Percentiles rank a stretch among this genome's conserved stretches.
These are phyloP conservation scores for Melanotaenia parkinsoni DNA, from an alignment of 2,797 vertebrate species.

Conservation along the genomic window DNA sequence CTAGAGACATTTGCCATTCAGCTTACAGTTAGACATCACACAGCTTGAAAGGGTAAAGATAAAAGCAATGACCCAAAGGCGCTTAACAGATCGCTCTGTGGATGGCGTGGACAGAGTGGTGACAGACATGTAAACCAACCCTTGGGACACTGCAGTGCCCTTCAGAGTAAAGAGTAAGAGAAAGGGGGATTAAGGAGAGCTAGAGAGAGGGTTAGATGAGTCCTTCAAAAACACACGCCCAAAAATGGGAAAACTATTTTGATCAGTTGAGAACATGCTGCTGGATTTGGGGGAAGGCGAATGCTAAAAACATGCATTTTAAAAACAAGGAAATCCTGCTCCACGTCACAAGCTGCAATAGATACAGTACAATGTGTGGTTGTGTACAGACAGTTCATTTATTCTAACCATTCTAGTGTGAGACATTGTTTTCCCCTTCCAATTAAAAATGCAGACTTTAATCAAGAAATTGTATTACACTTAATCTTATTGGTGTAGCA, in stretches of 20 bases:
- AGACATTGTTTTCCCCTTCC: background rate
- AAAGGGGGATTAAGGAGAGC: slow-evolving; percentile 17
- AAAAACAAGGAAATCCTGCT: slow-evolving; percentile 51
- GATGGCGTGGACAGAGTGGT: slow-evolving; percentile 44
- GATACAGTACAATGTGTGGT: slow-evolving; percentile 33
- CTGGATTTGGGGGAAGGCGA: slow-evolving; percentile 39
- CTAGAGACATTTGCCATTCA: slow-evolving; percentile 33
- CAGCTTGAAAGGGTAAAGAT: slow-evolving; percentile 16
- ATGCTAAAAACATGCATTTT: slow-evolving; percentile 46
- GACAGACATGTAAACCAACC: slow-evolving; percentile 67
- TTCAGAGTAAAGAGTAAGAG: slow-evolving; percentile 53
- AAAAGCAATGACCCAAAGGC: slow-evolving; percentile 47
- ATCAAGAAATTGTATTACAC: background rate
- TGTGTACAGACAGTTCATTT: slow-evolving; percentile 22
- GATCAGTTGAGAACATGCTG: slow-evolving; percentile 67
- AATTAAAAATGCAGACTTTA: background rate
- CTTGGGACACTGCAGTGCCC: slow-evolving; percentile 48
- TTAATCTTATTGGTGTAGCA: background rate
- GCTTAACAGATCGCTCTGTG: slow-evolving; percentile 44
- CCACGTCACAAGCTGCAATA: slow-evolving; percentile 31
- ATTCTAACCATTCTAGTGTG: slow-evolving; percentile 28
- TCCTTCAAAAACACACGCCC: slow-evolving; percentile 77
- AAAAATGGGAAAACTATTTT: slow-evolving; percentile 92
- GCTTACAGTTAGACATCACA: slow-evolving; percentile 32
- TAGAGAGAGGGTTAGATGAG: slow-evolving; percentile 69